Evolutionary conservation across 2,113 vertebrate genomes (phyloP).

Genomic region (Nycticebus coucang): DNA sequence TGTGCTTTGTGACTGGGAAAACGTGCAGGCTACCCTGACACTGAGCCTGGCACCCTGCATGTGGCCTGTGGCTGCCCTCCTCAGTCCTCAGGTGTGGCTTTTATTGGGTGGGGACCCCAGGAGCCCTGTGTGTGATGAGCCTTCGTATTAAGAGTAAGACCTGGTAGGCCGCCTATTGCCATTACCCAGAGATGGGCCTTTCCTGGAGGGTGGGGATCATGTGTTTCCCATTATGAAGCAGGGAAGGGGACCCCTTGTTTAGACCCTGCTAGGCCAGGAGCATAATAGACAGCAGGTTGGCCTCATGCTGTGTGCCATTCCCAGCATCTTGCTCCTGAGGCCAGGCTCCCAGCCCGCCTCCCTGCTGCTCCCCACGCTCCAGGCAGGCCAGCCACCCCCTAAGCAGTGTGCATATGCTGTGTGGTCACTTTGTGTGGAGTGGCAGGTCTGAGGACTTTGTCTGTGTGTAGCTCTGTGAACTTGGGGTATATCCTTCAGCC

Average conservation of each 20-base stretch:
- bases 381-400: background rate
- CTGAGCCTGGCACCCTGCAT: background rate
- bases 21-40: background rate
- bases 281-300: rapidly evolving
- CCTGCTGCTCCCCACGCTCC: background rate
- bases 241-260: background rate
- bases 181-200: no score
- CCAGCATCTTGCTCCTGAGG: rapidly evolving
- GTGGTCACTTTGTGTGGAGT: background rate
- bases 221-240: no score
- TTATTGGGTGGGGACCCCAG: background rate
- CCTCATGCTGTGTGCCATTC: no score
- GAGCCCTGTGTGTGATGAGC: background rate
- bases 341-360: background rate
- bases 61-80: background rate
- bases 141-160: rapidly evolving
- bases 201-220: no score
- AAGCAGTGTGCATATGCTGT: background rate
- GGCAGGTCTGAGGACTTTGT: background rate
- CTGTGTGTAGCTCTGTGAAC: background rate
- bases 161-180: background rate
- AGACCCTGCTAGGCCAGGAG: background rate
- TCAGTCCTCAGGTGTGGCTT: background rate
- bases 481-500: background rate
- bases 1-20: background rate